A percentile compares a stretch with the other conserved stretches of the same genome.
These are phyloP conservation scores for Okamejei kenojei DNA, from an alignment of 2,797 vertebrate species.

Conservation along the genomic window DNA sequence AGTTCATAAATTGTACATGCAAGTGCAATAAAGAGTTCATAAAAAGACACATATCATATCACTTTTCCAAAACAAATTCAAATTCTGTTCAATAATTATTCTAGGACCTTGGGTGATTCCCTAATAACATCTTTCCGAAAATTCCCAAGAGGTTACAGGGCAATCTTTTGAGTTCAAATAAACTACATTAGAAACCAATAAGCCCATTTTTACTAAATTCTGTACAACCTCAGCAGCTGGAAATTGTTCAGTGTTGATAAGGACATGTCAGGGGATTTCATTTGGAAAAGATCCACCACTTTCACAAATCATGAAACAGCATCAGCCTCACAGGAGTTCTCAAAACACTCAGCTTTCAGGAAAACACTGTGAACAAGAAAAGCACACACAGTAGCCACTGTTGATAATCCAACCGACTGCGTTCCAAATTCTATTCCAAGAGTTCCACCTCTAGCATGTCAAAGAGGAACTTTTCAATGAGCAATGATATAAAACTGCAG, in stretches of 20 bases:
- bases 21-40: slow-evolving; percentile 5
- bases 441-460: neutral
- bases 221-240: neutral
- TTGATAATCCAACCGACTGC: neutral
- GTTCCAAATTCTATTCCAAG: neutral
- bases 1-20: neutral
- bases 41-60: neutral
- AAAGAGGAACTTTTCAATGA: neutral
- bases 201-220: neutral
- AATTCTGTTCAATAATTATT: neutral
- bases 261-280: neutral
- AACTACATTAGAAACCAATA: neutral
- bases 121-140: neutral
- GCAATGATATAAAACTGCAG: neutral
- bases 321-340: neutral
- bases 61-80: neutral
- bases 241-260: slow-evolving; percentile 18
- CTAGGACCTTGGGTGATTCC: neutral
- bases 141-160: neutral
- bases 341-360: neutral
- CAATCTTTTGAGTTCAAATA: neutral
- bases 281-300: neutral
- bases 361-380: neutral
- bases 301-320: slow-evolving; percentile 1
- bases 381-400: neutral